phyloP scores from a whole-genome alignment of 2,113 vertebrate species.

The Planiliza haematocheilus region DNA sequence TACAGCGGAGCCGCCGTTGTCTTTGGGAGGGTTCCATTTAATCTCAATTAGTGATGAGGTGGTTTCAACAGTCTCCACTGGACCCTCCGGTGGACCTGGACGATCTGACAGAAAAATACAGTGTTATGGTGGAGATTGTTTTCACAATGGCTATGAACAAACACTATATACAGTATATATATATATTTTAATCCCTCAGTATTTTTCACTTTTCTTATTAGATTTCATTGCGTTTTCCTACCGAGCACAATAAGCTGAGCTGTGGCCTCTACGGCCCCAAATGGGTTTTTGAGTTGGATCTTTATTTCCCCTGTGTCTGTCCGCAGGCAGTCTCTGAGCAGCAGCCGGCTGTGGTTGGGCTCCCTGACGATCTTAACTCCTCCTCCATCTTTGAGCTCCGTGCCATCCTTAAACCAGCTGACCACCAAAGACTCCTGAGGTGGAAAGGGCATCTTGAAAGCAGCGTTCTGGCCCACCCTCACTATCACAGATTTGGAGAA shows the following conservation, averaged over 20 bases:
- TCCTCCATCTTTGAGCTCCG: conserved; percentile 78
- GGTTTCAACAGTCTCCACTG: conserved; percentile 83
- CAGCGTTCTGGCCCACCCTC: conserved; percentile 84
- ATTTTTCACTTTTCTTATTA: conserved; percentile 59
- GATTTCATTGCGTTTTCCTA: conserved; percentile 39
- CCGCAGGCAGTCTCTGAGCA: conserved; percentile 84
- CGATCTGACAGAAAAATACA: conserved; percentile 77
- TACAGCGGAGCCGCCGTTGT: conserved; percentile 85
- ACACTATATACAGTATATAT: background rate
- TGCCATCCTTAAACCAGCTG: conserved; percentile 85
- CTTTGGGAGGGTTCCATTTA: conserved; percentile 85
- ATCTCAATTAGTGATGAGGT: conserved; percentile 81
- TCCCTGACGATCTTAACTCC: conserved; percentile 82
- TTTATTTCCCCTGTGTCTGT: conserved; percentile 87
- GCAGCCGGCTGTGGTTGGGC: conserved; percentile 81
- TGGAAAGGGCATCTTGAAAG: conserved; percentile 86
- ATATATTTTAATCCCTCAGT: background rate
- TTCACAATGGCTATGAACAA: background rate
- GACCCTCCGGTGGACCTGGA: conserved; percentile 86
- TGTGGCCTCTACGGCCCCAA: conserved; percentile 80
- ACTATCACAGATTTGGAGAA: conserved; percentile 85
- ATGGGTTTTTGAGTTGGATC: conserved; percentile 86
- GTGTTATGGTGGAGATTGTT: background rate
- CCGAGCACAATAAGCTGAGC: conserved; percentile 85
- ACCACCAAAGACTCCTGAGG: conserved; percentile 82